Evolutionary conservation across 2,113 vertebrate species (phyloP).

Genomic region (Halichoerus grypus): DNA sequence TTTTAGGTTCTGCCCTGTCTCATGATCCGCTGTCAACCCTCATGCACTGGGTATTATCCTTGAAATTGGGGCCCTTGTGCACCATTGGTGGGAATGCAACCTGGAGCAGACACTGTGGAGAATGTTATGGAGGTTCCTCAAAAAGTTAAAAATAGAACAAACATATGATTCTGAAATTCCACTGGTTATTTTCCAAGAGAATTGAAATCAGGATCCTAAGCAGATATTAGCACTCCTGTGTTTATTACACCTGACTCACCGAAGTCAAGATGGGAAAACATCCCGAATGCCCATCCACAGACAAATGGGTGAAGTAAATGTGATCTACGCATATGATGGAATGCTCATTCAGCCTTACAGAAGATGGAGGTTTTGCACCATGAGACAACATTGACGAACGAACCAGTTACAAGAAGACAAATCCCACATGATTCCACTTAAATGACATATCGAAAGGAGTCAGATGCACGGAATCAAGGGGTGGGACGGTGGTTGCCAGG

Average conservation of each 20-base stretch:
- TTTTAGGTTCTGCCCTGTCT: background rate
- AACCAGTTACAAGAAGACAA: background rate
- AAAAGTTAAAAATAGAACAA: background rate
- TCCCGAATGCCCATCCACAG: fast-evolving
- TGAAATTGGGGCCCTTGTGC: background rate
- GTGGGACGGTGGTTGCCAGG: background rate
- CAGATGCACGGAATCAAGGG: background rate
- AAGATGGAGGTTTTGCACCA: background rate
- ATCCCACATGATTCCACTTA: background rate
- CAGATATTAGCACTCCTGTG: background rate
- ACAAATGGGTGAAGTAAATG: fast-evolving
- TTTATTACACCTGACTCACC: too few species aligned
- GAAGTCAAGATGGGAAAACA: background rate
- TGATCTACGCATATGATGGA: fast-evolving
- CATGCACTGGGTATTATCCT: background rate
- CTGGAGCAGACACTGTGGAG: fast-evolving
- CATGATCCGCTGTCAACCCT: fast-evolving
- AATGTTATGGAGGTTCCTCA: background rate
- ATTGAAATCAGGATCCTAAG: background rate
- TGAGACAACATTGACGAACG: fast-evolving
- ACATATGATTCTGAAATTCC: background rate
- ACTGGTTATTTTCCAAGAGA: background rate
- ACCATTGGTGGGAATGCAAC: fast-evolving
- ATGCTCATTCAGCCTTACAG: background rate
- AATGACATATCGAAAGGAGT: background rate